phyloP scores from a whole-genome alignment of 2,888 invertebrate species.

The Andricus curvator region DNA sequence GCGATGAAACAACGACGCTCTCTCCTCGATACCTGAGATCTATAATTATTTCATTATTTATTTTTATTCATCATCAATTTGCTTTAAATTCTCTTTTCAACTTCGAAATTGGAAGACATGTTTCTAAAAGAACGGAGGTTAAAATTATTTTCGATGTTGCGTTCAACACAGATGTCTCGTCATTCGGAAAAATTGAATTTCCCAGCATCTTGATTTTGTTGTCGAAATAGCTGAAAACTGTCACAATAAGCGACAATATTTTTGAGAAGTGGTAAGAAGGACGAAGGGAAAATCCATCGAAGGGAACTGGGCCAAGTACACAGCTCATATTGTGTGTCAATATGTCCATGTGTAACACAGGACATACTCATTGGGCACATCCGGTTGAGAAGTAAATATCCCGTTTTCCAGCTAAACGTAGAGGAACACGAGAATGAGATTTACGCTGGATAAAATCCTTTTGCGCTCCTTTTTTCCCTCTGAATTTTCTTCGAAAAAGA shows the following conservation, averaged over 20 bases:
- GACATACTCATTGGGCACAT: background rate
- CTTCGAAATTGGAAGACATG: background rate
- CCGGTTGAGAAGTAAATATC: slow-evolving; percentile 18
- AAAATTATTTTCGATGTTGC: background rate
- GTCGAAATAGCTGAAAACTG: background rate
- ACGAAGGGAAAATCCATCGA: slow-evolving; percentile 10
- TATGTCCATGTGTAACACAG: slow-evolving; percentile 1
- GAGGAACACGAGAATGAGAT: background rate
- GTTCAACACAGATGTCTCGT: background rate
- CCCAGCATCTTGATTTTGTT: slow-evolving; percentile 12
- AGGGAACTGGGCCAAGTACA: slow-evolving; percentile 13
- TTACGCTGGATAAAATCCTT: background rate
- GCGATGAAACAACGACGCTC: too few species aligned
- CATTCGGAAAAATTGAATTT: slow-evolving; percentile 32
- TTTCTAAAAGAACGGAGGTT: background rate
- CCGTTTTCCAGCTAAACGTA: background rate
- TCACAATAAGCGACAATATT: slow-evolving; percentile 11
- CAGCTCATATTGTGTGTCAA: slow-evolving; percentile 18
- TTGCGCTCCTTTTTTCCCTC: background rate
- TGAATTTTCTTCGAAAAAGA: background rate
- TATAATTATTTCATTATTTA: too few species aligned
- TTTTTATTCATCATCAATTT: too few species aligned
- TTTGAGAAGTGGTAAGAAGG: background rate
- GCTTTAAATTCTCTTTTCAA: background rate
- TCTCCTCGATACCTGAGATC: too few species aligned